phyloP scores from a whole-genome alignment of 2,113 vertebrate genomes.

The Gracilinanus agilis region DNA sequence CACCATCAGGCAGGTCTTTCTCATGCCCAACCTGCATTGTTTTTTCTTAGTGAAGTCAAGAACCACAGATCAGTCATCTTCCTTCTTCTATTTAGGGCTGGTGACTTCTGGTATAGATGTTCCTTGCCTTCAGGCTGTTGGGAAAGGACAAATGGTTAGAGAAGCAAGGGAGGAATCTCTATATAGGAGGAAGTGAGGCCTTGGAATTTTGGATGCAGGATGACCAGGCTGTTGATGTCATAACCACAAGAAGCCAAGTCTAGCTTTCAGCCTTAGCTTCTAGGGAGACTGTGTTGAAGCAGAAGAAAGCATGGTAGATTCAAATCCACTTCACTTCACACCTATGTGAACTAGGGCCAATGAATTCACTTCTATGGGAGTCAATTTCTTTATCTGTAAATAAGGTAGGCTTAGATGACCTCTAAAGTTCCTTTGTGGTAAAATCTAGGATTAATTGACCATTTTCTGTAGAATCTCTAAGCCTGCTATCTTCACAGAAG shows the following conservation, averaged over 20 bases:
- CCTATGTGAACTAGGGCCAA: not conserved
- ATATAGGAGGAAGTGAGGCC: not conserved
- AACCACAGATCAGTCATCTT: not conserved
- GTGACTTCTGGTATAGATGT: not conserved
- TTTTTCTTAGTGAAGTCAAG: not conserved
- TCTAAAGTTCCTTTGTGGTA: not conserved
- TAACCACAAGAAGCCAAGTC: not conserved
- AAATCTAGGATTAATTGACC: not conserved
- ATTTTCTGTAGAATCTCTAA: not conserved
- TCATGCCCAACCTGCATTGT: not conserved
- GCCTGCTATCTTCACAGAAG: not conserved
- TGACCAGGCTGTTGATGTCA: not conserved
- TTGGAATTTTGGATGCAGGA: not conserved
- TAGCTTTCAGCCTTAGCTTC: not conserved
- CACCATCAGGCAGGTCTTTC: not conserved
- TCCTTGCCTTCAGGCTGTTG: not conserved
- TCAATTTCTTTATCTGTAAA: not conserved
- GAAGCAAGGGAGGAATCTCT: not conserved
- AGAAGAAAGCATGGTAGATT: not conserved
- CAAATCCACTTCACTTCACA: not conserved
- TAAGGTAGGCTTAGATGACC: not conserved
- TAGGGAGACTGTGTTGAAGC: not conserved
- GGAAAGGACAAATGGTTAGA: not conserved
- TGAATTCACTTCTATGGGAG: not conserved
- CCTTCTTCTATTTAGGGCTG: not conserved